Evolutionary conservation across 2,888 invertebrate genomes (phyloP), one percentile per base, ranked within the genome.

Genomic region (Andrena camellia): DNA sequence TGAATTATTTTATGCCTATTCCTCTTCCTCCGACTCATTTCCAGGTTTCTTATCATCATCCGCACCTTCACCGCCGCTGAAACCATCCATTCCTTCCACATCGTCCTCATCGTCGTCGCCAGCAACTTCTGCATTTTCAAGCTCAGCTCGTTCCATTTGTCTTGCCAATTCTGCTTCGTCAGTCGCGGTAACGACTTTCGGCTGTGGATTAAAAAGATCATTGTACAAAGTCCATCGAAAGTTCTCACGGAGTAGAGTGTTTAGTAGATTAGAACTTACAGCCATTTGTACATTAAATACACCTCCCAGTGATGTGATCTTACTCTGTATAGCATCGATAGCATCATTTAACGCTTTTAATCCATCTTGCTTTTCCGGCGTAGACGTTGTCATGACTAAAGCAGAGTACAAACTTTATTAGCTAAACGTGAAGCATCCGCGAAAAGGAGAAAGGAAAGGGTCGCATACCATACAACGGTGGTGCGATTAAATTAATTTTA

Each of bases 401-500:
- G 26, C n/a, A 29, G 1, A 71, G 42, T 0, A 48, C 52, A 26
- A 59, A 10, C 3, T 26, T 54, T 35, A n/a, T 42, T 17, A n/a
- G 8, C 59, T 26, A 48, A 23, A 52, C 60, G 26, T 20, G 5
- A 42, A 42, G 42, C 42, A 17, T 5, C 42, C 17, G 8, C 42
- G 8, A 4, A 42, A 23, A 48, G 13, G 8, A 71, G 8, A n/a
- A 57, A 60, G 52, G 2, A 35, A 20, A 31, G 42, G 26, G 17
- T 48, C n/a, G 33, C 94, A 93, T 95, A 97, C 97, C 97, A 95
- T 99, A 99, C 89, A 99, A 95, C 72, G 99, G 99, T 48, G 99
- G 99, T 5, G 99, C 99, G 93, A 99, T 99, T 87, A 99, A 95
- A 95, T 99, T 99, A 90, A 99, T 99, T 96, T 99, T 99, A 90